Evolutionary conservation across 2,113 vertebrate genomes (phyloP).

Genomic region (Nettapus auritus): DNA sequence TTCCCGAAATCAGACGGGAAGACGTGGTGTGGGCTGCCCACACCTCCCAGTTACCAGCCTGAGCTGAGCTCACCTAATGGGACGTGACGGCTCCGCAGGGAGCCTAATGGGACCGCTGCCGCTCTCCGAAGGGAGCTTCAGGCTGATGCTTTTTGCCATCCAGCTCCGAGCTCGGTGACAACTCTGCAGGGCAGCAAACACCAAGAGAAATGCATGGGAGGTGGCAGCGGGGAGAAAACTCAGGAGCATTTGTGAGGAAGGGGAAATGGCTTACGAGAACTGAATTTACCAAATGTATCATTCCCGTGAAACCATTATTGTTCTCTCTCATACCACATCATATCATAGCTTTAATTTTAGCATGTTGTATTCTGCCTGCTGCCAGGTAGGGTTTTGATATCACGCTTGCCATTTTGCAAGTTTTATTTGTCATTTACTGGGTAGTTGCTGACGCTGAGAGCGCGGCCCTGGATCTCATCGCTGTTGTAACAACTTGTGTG

Average conservation of each 20-base stretch:
- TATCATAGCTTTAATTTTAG: neutral
- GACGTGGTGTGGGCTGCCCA: neutral
- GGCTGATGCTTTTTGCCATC: neutral
- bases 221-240: neutral
- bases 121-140: neutral
- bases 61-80: neutral
- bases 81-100: neutral
- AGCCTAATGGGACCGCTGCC: too few relatives aligned
- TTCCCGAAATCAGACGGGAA: neutral
- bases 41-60: neutral
- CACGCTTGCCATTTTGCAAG: neutral
- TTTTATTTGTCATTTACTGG: neutral
- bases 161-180: neutral
- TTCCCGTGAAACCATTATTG: neutral
- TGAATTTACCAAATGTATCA: neutral
- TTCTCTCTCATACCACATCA: neutral
- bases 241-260: neutral
- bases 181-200: neutral
- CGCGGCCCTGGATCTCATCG: neutral
- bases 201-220: neutral
- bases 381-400: neutral
- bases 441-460: neutral
- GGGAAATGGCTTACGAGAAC: neutral
- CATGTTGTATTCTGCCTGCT: neutral
- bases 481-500: neutral